Conservation (phyloP, 2,797 vertebrate species). For the Neoniphon sammara region DNA sequence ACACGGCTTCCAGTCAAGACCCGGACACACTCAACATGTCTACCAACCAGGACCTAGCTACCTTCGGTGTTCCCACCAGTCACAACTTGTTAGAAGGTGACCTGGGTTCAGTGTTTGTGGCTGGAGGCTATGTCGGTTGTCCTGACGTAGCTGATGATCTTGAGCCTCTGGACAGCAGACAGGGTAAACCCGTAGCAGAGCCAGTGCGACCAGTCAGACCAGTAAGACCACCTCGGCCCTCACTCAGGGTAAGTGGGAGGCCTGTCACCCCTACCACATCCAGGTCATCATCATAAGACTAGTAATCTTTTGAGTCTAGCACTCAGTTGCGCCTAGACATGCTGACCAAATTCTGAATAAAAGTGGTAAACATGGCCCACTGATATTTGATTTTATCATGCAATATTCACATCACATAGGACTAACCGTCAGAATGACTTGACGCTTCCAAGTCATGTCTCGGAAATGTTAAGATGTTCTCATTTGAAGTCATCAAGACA, state of each 20-base stretch:
- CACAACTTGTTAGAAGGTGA: slow-evolving; percentile 63
- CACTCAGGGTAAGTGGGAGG: slow-evolving; percentile 71
- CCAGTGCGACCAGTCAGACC: slow-evolving; percentile 59
- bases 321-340: too few species aligned
- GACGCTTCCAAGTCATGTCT: too few species aligned
- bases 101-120: slow-evolving; percentile 71
- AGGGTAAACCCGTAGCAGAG: slow-evolving; percentile 49
- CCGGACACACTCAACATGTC: slow-evolving; percentile 25
- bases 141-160: slow-evolving; percentile 78
- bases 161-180: slow-evolving; percentile 59
- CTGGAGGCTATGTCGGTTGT: slow-evolving; percentile 75
- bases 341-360: too few species aligned
- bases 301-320: neutral
- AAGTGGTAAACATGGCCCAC: too few species aligned
- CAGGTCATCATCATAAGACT: neutral
- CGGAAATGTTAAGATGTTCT: too few species aligned
- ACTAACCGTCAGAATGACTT: too few species aligned
- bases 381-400: too few species aligned
- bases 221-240: slow-evolving; percentile 78
- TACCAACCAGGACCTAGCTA: slow-evolving; percentile 23
- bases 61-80: slow-evolving; percentile 18
- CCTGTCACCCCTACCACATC: too few species aligned
- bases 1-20: slow-evolving; percentile 7
- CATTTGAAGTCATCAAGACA: too few species aligned
- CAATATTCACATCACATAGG: too few species aligned